A percentile compares a stretch with the other conserved stretches of the same genome.
These are phyloP conservation scores for Mus spicilegus DNA, from an alignment of 2,113 vertebrate genomes.

Conservation along the genomic window DNA sequence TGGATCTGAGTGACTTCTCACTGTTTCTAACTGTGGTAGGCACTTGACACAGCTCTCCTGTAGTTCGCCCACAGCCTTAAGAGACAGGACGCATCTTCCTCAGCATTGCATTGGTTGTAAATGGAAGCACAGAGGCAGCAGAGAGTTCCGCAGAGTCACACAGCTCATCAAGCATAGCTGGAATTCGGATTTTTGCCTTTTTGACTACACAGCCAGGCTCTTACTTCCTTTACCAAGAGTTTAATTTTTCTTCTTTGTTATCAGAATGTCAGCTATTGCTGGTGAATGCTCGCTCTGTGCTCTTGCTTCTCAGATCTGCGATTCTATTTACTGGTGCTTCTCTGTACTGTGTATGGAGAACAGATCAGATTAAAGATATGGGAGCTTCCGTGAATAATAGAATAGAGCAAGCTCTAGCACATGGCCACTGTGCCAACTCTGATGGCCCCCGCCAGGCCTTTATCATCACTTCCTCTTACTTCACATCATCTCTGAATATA, in stretches of 20 bases:
- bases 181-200: neutral
- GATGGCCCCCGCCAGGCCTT: neutral
- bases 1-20: neutral
- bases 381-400: neutral
- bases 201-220: neutral
- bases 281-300: neutral
- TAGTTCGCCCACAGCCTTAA: neutral
- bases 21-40: neutral
- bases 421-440: neutral
- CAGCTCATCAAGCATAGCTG: neutral
- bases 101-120: rapidly evolving
- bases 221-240: neutral
- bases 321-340: neutral
- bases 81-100: neutral
- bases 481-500: neutral
- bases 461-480: neutral
- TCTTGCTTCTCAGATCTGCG: neutral
- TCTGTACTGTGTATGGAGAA: neutral
- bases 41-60: neutral
- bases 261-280: neutral
- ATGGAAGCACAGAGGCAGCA: neutral
- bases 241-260: slow-evolving; percentile 31
- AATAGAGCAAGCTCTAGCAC: neutral
- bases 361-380: neutral
- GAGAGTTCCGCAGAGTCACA: neutral